phyloP scores from a whole-genome alignment of 2,888 invertebrate species.

The Perithous albicinctus region DNA sequence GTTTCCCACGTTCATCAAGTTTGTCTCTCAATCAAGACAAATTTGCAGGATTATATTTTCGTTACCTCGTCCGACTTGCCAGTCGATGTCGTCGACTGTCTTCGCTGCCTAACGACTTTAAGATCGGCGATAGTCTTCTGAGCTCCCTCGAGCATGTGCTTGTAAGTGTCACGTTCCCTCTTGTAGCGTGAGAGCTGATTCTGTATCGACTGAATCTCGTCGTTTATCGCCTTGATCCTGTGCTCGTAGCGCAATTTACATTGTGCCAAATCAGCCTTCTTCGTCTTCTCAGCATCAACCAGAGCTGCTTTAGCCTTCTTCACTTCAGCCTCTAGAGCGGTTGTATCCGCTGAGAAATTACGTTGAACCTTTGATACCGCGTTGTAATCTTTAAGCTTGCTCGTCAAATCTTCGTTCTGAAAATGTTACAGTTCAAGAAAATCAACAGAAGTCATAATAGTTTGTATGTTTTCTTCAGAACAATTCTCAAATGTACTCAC shows the following conservation, averaged over 20 bases:
- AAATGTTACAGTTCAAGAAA: conserved; percentile 50
- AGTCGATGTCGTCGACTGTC: conserved; percentile 86
- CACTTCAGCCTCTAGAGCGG: conserved; percentile 91
- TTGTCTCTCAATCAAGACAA: conserved; percentile 2
- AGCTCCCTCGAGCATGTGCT: conserved; percentile 95
- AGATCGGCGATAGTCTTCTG: conserved; percentile 93
- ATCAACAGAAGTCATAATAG: background rate
- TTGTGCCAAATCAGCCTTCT: conserved; percentile 92
- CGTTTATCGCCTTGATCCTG: conserved; percentile 92
- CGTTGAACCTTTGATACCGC: conserved; percentile 93
- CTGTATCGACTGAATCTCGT: conserved; percentile 93
- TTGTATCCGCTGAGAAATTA: conserved; percentile 91
- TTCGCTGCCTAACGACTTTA: conserved; percentile 85
- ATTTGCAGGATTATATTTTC: conserved; percentile 26
- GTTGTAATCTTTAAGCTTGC: conserved; percentile 94
- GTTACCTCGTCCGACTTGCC: conserved; percentile 91
- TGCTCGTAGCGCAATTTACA: conserved; percentile 94
- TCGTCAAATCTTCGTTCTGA: conserved; percentile 91
- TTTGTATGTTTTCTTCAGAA: background rate
- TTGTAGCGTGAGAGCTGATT: conserved; percentile 91
- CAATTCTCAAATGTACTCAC: conserved; percentile 80
- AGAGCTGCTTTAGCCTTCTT: conserved; percentile 88
- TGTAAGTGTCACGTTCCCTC: conserved; percentile 94
- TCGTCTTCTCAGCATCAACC: conserved; percentile 89
- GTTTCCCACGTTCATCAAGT: conserved; percentile 3